Conservation (phyloP, 2,888 invertebrate species). For the Drosophila melanosoma region DNA sequence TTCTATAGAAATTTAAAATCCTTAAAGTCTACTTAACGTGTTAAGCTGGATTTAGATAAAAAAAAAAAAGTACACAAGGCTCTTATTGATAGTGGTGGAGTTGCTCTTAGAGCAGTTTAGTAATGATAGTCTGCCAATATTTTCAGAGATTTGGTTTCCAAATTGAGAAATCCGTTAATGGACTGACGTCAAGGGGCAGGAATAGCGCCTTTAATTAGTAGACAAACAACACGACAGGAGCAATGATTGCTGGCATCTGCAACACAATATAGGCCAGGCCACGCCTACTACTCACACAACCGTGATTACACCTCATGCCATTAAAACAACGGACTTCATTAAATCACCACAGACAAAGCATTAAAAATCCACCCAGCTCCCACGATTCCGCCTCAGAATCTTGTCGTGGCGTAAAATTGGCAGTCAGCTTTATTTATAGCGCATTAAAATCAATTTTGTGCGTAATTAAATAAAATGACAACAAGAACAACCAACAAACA, state of each 20-base stretch:
- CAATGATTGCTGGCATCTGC: slow-evolving; percentile 32
- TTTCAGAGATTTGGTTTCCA: slow-evolving; percentile 19
- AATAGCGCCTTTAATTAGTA: slow-evolving; percentile 73
- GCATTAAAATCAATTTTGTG: slow-evolving; percentile 76
- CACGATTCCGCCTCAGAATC: background rate
- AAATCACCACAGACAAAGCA: slow-evolving; percentile 51
- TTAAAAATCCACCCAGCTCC: slow-evolving; percentile 23
- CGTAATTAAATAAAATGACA: slow-evolving; percentile 65
- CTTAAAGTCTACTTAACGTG: background rate
- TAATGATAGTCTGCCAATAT: slow-evolving; percentile 3
- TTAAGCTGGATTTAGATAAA: background rate
- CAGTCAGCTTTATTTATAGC: slow-evolving; percentile 71
- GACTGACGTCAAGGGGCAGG: slow-evolving; percentile 64
- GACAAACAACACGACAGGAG: slow-evolving; percentile 50
- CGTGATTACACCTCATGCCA: slow-evolving; percentile 4
- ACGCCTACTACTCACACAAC: background rate
- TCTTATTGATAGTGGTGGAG: background rate
- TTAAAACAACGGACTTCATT: slow-evolving; percentile 68
- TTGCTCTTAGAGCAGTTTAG: background rate
- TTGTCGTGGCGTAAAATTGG: slow-evolving; percentile 62
- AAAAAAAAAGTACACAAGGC: background rate
- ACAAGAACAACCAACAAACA: slow-evolving; percentile 10
- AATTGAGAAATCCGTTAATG: slow-evolving; percentile 49
- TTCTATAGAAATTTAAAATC: background rate
- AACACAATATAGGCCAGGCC: background rate